Base-by-base conservation (phyloP, 1,140 invertebrate species). In the Drosophila kurseongensis region DNA sequence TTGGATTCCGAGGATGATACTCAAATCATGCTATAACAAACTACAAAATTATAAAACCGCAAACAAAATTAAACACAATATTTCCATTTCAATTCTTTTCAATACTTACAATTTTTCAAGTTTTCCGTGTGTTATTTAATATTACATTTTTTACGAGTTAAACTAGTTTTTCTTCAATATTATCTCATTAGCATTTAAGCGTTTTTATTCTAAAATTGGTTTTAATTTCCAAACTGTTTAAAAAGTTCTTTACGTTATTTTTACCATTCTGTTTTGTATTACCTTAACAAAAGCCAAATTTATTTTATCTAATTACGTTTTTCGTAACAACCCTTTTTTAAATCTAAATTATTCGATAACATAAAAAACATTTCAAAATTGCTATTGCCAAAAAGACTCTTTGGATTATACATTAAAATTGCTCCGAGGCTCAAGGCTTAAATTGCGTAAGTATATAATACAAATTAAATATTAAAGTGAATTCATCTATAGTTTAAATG, bases 391-490 rank as follows among this genome's bases (percentile, higher is more conserved):
- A 51, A 66, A 55, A 73, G n/a, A 41, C 32, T 40, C 40, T 83
- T 83, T 75, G 80, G 80, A 83, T 83, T 83, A 83, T 56, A 41
- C 58, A 57, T 58, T 27, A 63, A 61, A 57, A 79, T 60, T 75
- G 47, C 13, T 75, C 35, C 42, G 62, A 23, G 23, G 23, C 23
- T 71, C 75, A 71, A 75, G 58, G 60, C 71, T 36, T 71, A 18
- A 55, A 62, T 9, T 75, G 69, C 38, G 81, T 84, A 84, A 84
- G 81, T 84, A 85, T 58, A 29, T 44, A 18, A n/a, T 29, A 12
- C 0, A 62, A 47, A 29, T 23, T 56, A 54, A 32, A 1, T 5
- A 54, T 38, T 44, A 5, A 29, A 40, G n/a, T n/a, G 4, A 29
- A 5, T 6, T 29, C 29, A 18, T 18, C 18, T 18, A 18, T 23